Conservation (phyloP, 2,888 invertebrate genomes). For the Lamproptera curius region DNA sequence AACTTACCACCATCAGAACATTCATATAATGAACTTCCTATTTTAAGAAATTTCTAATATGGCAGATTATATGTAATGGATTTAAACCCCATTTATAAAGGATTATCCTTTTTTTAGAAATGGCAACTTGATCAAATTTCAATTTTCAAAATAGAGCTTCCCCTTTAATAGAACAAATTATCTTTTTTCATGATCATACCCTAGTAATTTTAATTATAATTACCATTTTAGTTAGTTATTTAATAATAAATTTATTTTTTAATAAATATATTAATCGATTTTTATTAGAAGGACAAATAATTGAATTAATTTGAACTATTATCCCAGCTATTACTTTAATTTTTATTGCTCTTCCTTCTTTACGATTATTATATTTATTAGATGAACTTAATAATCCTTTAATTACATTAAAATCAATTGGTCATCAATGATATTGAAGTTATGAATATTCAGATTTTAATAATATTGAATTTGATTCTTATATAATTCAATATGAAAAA, state of each 20-base stretch:
- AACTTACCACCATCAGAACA: constrained; percentile 57
- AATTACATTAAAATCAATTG: no score
- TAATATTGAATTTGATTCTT: constrained; percentile 31
- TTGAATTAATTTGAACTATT: no score
- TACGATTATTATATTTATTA: constrained; percentile 78
- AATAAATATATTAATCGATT: no score
- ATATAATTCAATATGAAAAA: constrained; percentile 26
- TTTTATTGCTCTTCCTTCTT: constrained; percentile 80
- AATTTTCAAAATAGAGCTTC: constrained; percentile 80
- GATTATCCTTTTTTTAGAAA: constrained; percentile 79
- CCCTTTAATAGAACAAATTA: constrained; percentile 82
- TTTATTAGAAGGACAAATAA: no score
- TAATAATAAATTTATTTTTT: constrained; percentile 75
- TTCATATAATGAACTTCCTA: constrained; percentile 77
- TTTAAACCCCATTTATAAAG: constrained; percentile 78
- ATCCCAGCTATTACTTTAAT: constrained; percentile 79
- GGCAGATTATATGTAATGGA: constrained; percentile 78
- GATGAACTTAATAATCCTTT: constrained; percentile 82
- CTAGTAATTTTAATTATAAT: constrained; percentile 80
- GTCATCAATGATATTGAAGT: constrained; percentile 70
- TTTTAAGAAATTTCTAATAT: constrained; percentile 80
- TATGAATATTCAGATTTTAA: background rate
- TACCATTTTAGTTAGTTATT: constrained; percentile 77
- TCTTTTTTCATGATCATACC: constrained; percentile 80
- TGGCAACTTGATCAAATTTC: constrained; percentile 33